A percentile compares a stretch with the other conserved stretches of the same genome.
Conservation (phyloP, 92 coral and sea anemone genomes). For the Anthopleura xanthogrammica region DNA sequence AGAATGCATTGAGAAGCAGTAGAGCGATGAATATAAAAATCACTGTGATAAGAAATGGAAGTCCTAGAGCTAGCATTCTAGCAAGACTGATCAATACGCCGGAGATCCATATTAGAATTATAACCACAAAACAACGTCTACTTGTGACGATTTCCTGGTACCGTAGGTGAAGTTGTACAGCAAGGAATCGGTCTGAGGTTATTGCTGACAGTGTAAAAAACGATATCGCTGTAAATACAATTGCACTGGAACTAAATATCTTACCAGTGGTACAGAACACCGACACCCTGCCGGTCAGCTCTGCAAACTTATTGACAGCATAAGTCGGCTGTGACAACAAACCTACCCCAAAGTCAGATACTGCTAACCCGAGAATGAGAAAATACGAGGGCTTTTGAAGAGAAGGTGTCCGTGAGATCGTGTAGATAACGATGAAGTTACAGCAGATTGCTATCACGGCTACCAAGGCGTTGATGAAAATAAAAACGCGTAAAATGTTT, state of each 20-base stretch:
- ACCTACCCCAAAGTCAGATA: constrained; percentile 24
- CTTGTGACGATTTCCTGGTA: constrained; percentile 7
- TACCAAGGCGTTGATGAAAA: constrained; percentile 10
- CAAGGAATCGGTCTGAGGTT: constrained; percentile 14
- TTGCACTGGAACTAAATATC: neutral
- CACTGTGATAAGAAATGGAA: neutral
- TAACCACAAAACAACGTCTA: neutral
- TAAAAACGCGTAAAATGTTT: neutral
- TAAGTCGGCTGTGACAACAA: constrained; percentile 12
- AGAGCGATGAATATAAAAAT: neutral
- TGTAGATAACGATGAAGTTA: constrained; percentile 11
- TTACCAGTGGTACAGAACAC: constrained; percentile 3
- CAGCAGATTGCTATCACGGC: constrained; percentile 4
- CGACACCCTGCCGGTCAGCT: neutral
- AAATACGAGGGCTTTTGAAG: constrained; percentile 23
- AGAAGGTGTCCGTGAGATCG: neutral
- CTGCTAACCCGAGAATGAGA: constrained; percentile 19
- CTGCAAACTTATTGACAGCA: neutral
- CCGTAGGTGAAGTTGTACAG: constrained; percentile 7
- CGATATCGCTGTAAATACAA: neutral
- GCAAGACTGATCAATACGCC: neutral
- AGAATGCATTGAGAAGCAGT: constrained; percentile 6
- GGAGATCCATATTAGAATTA: neutral
- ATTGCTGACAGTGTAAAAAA: constrained; percentile 2
- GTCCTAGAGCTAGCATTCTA: neutral